These are phyloP conservation scores for Sebastes aleutianus DNA, from an alignment of 2,797 vertebrate species.

Conservation along the genomic window DNA sequence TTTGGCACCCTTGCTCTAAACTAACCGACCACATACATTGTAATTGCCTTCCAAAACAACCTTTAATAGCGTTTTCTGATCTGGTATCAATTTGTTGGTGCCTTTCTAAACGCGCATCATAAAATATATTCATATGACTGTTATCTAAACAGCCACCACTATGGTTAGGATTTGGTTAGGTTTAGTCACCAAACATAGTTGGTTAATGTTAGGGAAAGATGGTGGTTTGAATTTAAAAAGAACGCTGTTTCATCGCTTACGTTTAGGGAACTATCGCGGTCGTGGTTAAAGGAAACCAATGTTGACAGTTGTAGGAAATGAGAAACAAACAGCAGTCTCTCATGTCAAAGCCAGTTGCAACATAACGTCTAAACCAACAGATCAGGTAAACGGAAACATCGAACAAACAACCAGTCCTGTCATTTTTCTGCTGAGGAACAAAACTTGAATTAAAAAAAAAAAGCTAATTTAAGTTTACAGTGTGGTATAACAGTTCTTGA, in stretches of 20 bases:
- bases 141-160: neutral
- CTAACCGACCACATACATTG: neutral
- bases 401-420: neutral
- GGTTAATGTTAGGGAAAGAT: neutral
- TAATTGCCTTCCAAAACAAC: neutral
- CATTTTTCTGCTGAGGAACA: neutral
- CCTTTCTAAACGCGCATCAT: neutral
- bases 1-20: neutral
- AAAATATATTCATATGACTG: neutral
- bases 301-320: neutral
- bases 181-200: neutral
- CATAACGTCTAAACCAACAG: neutral
- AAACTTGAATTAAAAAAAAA: neutral
- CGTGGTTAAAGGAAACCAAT: conserved; percentile 8
- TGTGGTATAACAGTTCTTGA: neutral
- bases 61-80: neutral
- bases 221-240: conserved; percentile 2
- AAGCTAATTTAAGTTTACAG: neutral
- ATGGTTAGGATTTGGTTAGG: neutral
- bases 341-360: neutral
- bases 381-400: neutral
- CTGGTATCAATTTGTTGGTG: neutral
- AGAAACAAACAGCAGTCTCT: neutral
- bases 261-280: neutral
- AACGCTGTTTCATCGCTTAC: neutral